Percentiles rank a stretch among this genome's conserved stretches.
Conservation (phyloP, 2,888 invertebrate genomes). For the Nomada ferruginata region DNA sequence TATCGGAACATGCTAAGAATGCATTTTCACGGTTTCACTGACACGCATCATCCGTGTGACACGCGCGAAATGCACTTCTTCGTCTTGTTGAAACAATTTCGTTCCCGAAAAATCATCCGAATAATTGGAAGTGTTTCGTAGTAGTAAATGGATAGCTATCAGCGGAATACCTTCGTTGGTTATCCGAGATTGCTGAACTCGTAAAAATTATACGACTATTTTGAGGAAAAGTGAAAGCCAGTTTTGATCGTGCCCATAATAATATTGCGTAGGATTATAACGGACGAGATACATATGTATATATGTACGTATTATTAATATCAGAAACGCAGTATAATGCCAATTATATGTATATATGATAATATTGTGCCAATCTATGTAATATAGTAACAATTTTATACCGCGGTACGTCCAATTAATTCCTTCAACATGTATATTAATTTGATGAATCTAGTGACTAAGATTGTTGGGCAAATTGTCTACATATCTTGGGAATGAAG, state of each 20-base stretch:
- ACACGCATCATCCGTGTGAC: slow-evolving; percentile 56
- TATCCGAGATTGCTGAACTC: not conserved
- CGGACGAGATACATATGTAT: not conserved
- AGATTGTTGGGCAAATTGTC: too few species aligned
- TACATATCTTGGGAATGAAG: not conserved
- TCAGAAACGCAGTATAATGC: too few species aligned
- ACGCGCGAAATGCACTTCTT: slow-evolving; percentile 18
- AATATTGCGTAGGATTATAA: slow-evolving; percentile 3
- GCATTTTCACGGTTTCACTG: slow-evolving; percentile 67
- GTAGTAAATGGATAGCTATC: not conserved
- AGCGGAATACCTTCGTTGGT: not conserved
- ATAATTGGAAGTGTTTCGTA: not conserved
- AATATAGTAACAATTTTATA: not conserved
- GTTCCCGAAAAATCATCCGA: not conserved
- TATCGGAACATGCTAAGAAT: slow-evolving; percentile 66
- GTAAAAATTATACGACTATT: slow-evolving; percentile 1
- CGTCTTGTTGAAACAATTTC: slow-evolving; percentile 39
- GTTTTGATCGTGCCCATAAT: not conserved
- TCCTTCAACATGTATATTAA: not conserved
- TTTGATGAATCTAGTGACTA: not conserved
- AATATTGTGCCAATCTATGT: not conserved
- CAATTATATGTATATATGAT: not conserved
- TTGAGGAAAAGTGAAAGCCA: slow-evolving; percentile 32
- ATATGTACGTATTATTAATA: not conserved
- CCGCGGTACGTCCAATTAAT: not conserved